Conservation (phyloP, 2,888 invertebrate species). For the Odontocolon sp. region DNA sequence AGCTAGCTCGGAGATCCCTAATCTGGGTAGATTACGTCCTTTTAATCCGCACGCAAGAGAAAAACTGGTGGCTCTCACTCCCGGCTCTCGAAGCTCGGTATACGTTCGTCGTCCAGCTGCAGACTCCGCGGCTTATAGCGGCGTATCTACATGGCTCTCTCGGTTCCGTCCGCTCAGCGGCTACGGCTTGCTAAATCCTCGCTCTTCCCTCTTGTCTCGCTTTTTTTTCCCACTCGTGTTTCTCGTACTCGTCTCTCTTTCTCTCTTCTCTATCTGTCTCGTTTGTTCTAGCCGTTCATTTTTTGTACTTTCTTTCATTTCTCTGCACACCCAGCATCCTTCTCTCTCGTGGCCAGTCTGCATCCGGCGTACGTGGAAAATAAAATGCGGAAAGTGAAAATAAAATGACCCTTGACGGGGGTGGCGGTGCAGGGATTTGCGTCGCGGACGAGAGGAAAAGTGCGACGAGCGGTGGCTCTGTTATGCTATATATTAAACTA, state of each 20-base stretch:
- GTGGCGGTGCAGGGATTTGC: constrained; percentile 66
- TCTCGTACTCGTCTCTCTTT: too few relatives aligned
- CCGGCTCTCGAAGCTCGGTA: constrained; percentile 11
- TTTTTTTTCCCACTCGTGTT: constrained; percentile 40
- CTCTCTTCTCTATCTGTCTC: constrained; percentile 36
- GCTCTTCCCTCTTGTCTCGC: constrained; percentile 12
- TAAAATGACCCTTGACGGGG: constrained; percentile 71
- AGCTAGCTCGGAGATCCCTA: constrained; percentile 53
- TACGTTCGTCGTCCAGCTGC: constrained; percentile 41
- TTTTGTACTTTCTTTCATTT: constrained; percentile 26
- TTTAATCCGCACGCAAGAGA: constrained; percentile 61
- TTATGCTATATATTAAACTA: neutral
- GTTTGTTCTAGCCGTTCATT: constrained; percentile 34
- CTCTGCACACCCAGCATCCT: constrained; percentile 23
- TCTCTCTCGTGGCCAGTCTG: constrained; percentile 34
- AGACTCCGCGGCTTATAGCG: constrained; percentile 67
- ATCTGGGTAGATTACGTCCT: constrained; percentile 63
- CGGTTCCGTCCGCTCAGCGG: constrained; percentile 51
- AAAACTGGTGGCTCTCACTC: constrained; percentile 34
- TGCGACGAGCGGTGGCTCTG: constrained; percentile 33
- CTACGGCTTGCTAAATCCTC: constrained; percentile 48
- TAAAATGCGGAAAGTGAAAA: constrained; percentile 76
- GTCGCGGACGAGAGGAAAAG: constrained; percentile 63
- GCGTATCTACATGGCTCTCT: constrained; percentile 70
- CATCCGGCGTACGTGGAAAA: constrained; percentile 64